These are phyloP conservation scores for Puma concolor DNA, from an alignment of 2,113 vertebrate species.

Conservation along the genomic window DNA sequence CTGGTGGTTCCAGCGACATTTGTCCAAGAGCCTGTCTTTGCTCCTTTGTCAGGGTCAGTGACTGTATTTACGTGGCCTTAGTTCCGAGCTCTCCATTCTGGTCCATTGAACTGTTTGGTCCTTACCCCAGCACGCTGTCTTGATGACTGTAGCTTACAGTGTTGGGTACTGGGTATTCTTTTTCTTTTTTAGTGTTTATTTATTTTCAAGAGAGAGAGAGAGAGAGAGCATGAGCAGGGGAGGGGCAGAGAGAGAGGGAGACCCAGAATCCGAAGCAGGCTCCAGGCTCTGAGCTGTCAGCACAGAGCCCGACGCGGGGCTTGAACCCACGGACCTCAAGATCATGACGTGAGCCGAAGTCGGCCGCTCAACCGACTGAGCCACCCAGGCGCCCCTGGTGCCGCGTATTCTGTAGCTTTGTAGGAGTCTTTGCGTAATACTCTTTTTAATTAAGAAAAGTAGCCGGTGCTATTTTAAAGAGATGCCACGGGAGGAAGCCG, in stretches of 20 bases:
- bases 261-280: too few species aligned
- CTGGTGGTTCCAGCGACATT: fast-evolving
- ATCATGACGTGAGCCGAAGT: too few species aligned
- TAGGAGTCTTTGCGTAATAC: too few species aligned
- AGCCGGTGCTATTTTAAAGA: neutral
- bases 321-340: too few species aligned
- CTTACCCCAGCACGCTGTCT: fast-evolving
- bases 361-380: too few species aligned
- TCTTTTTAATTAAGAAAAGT: neutral
- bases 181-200: too few species aligned
- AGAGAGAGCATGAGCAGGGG: too few species aligned
- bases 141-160: fast-evolving
- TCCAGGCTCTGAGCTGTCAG: too few species aligned
- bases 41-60: neutral
- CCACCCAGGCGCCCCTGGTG: too few species aligned
- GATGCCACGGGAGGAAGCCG: neutral
- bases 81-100: neutral
- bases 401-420: neutral
- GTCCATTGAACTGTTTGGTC: fast-evolving
- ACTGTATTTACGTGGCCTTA: fast-evolving
- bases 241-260: too few species aligned
- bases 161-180: fast-evolving
- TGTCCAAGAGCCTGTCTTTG: neutral
- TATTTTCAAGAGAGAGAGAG: too few species aligned
- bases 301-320: too few species aligned